Evolutionary conservation across 2,888 invertebrate genomes (phyloP), one percentile per base, ranked within the genome.

Genomic region (Meliscaeva auricollis): DNA sequence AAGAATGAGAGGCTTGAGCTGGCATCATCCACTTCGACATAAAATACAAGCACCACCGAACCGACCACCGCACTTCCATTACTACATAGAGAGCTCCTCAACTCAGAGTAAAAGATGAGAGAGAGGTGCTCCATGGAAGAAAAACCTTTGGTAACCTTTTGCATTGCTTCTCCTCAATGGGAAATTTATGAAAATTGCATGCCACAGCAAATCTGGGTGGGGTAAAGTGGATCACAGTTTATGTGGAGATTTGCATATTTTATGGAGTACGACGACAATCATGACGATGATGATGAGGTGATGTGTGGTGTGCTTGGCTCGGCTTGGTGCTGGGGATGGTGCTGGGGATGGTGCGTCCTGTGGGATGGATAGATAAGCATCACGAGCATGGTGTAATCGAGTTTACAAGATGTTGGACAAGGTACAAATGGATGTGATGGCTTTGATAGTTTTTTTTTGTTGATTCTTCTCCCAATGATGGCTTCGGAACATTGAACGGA

Each of bases 111-210:
- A 70, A 9, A 52, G 62, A 64, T 72, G 44, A 66, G 62, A 50
- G 35, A 9, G 50, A 26, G 66, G 64, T 38, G 66, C 69, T 66
- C 41, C 52, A 72, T n/a, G 56, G 9, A 9, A 69, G 76, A 73
- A 72, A 77, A 79, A 75, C 75, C 75, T 80, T 84, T 74, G 70
- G 54, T 66, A 75, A 74, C 66, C 58, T 77, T 66, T 72, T 66
- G 48, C 20, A 5, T 46, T 46, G 66, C 58, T 35, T 64, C 41
- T 64, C 44, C 46, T 70, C 56, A 85, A 85, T 85, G 85, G 81
- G 85, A 85, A 85, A 85, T 85, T 85, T 81, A 85, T 85, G 85
- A 85, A 85, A 85, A 85, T 85, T 85, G 76, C 81, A 81, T 75
- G 76, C 73, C 80, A 73, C 54, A 56, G 68, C 69, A 52, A 66